phyloP scores from a whole-genome alignment of 2,797 vertebrate genomes.

The Darevskia nairensis region DNA sequence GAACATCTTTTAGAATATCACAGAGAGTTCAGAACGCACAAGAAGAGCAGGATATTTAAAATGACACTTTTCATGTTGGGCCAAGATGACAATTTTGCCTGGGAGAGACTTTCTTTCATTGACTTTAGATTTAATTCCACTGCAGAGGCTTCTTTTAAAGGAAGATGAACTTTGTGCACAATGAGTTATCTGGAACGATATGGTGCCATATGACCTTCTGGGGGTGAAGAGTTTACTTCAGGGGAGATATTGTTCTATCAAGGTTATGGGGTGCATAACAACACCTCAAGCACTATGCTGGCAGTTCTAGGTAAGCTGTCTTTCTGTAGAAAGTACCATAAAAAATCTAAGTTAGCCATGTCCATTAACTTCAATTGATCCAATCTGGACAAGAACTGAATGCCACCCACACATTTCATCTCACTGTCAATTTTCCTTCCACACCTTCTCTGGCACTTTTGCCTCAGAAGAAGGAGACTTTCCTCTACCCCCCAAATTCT shows the following conservation, averaged over 20 bases:
- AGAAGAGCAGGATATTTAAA: conserved; percentile 22
- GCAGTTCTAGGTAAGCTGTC: not conserved
- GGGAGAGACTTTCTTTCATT: conserved; percentile 36
- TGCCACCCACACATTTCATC: no score
- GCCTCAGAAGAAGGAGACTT: no score
- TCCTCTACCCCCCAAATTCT: no score
- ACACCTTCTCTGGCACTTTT: no score
- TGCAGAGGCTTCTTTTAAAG: not conserved
- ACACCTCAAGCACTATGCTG: not conserved
- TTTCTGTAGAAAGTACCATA: not conserved
- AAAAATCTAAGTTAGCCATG: no score
- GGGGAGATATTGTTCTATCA: not conserved
- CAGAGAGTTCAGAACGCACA: not conserved
- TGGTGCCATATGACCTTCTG: not conserved
- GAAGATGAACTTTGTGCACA: not conserved
- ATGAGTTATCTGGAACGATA: not conserved
- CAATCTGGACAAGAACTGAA: no score
- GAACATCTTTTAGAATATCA: conserved; percentile 35
- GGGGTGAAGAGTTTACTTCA: not conserved
- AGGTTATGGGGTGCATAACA: not conserved
- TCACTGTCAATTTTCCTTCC: no score
- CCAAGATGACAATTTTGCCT: conserved; percentile 47
- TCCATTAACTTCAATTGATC: no score
- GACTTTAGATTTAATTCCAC: not conserved
- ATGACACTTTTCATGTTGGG: conserved; percentile 32